Percentiles rank a stretch among this genome's conserved stretches.
These are phyloP conservation scores for Lepidurus arcticus DNA, from an alignment of 1,140 invertebrate genomes.

Conservation along the genomic window DNA sequence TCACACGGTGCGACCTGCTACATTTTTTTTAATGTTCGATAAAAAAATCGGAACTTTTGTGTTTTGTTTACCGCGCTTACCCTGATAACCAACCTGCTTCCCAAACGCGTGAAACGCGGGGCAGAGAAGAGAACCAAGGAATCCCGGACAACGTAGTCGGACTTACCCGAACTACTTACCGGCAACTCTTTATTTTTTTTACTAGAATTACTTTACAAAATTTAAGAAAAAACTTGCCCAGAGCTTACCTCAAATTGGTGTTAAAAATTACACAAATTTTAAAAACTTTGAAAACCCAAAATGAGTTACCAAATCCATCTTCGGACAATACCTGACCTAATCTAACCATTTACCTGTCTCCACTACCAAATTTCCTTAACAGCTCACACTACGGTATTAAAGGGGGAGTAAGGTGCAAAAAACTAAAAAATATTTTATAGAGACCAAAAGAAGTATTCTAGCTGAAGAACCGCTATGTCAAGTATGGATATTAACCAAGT, in stretches of 20 bases:
- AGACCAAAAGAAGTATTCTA: no score
- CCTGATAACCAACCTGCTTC: conserved; percentile 12
- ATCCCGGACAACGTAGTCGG: conserved; percentile 20
- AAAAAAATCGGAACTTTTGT: neutral
- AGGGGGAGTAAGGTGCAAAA: no score
- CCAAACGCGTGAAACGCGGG: conserved; percentile 5
- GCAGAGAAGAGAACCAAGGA: conserved; percentile 12
- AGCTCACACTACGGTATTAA: neutral
- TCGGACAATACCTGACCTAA: neutral
- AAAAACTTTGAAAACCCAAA: neutral
- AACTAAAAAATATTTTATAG: no score
- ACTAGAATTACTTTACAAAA: neutral
- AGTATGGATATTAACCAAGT: no score
- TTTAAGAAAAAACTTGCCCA: neutral
- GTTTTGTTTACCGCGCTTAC: neutral
- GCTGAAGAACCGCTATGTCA: no score
- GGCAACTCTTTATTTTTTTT: conserved; percentile 3
- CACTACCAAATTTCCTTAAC: neutral
- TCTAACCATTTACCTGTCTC: conserved; percentile 9
- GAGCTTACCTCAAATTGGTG: neutral
- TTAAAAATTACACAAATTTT: neutral
- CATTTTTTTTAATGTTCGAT: neutral
- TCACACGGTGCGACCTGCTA: neutral
- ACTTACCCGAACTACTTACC: conserved; percentile 21
- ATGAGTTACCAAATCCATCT: neutral